A percentile compares a stretch with the other conserved stretches of the same genome.
These are phyloP conservation scores for Antitype chi DNA, from an alignment of 2,888 invertebrate species.

Conservation along the genomic window DNA sequence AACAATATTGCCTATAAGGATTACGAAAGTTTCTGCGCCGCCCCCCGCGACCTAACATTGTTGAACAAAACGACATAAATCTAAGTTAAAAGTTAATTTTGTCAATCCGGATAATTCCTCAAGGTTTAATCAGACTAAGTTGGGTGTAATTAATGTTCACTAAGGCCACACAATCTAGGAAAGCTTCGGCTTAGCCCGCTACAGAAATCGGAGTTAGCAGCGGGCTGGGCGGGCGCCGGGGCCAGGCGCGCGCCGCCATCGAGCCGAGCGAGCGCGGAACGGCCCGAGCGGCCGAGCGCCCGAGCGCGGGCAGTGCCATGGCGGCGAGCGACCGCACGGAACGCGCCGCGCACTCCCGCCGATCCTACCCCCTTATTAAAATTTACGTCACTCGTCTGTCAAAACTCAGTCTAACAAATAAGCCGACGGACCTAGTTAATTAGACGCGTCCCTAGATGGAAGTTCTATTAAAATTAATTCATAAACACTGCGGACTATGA, in stretches of 20 bases:
- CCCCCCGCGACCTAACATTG: constrained; percentile 50
- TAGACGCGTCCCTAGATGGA: constrained; percentile 66
- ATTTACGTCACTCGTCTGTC: constrained; percentile 82
- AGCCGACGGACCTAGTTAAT: constrained; percentile 74
- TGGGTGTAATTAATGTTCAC: constrained; percentile 90
- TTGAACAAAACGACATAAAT: constrained; percentile 83
- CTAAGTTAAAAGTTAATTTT: constrained; percentile 90
- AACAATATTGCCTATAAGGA: constrained; percentile 55
- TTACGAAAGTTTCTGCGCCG: constrained; percentile 54
- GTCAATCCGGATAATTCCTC: constrained; percentile 90
- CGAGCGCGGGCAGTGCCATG: constrained; percentile 78
- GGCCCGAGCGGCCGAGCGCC: constrained; percentile 51
- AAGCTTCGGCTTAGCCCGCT: constrained; percentile 87
- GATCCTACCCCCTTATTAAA: constrained; percentile 75
- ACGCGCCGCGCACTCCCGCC: constrained; percentile 74
- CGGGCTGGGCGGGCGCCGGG: constrained; percentile 71
- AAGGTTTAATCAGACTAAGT: constrained; percentile 91
- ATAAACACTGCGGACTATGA: constrained; percentile 66
- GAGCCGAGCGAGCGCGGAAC: constrained; percentile 63
- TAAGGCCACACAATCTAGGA: constrained; percentile 90
- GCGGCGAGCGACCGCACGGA: constrained; percentile 79
- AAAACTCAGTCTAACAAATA: constrained; percentile 80
- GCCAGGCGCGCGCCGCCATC: constrained; percentile 55
- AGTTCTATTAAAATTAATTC: constrained; percentile 70
- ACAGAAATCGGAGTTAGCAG: constrained; percentile 82